These are phyloP conservation scores for Agrotis clavis DNA, from an alignment of 2,888 invertebrate species.

Conservation along the genomic window DNA sequence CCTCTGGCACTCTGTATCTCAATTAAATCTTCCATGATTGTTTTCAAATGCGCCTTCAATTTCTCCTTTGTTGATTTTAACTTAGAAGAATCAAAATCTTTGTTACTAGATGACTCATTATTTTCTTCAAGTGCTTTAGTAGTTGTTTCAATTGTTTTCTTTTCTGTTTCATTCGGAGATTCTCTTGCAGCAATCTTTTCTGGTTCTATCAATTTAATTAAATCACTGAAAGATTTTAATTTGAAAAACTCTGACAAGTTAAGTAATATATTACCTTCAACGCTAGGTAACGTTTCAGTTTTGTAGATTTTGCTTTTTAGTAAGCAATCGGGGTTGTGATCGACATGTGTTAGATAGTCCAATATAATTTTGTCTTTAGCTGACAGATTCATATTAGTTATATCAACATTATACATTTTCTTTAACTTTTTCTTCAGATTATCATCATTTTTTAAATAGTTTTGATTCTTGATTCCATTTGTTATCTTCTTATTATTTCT, in stretches of 20 bases:
- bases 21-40: constrained; percentile 81
- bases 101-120: background rate
- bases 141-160: constrained; percentile 9
- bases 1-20: constrained; percentile 79
- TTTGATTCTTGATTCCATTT: constrained; percentile 71
- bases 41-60: constrained; percentile 82
- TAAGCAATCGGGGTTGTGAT: constrained; percentile 78
- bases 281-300: constrained; percentile 59
- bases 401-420: constrained; percentile 72
- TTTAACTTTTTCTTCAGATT: constrained; percentile 71
- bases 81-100: constrained; percentile 40
- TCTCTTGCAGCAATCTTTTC: constrained; percentile 27
- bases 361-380: constrained; percentile 82
- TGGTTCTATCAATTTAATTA: constrained; percentile 74
- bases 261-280: constrained; percentile 80
- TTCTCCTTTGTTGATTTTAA: constrained; percentile 77
- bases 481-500: constrained; percentile 71
- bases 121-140: constrained; percentile 1
- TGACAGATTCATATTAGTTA: constrained; percentile 72
- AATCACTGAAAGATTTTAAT: constrained; percentile 82
- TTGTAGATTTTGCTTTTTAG: constrained; percentile 66
- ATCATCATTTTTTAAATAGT: constrained; percentile 66
- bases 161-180: constrained; percentile 15
- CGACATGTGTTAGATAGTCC: constrained; percentile 81
- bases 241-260: constrained; percentile 85